Base-by-base conservation (phyloP, 1,140 invertebrate species). In the Mizuhopecten yessoensis region DNA sequence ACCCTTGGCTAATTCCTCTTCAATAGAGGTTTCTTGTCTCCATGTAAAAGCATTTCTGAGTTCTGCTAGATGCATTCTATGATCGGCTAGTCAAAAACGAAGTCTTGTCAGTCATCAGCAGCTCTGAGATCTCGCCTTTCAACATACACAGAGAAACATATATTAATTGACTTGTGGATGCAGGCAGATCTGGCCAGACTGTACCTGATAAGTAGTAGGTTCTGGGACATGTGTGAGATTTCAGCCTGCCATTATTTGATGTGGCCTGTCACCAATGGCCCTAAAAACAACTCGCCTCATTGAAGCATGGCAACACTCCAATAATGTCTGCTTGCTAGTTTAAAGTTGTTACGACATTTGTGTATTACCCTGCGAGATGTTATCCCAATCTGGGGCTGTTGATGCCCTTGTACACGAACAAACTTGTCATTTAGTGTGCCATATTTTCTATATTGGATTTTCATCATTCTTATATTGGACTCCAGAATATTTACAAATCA, bases 221-320 rank as follows among this genome's bases (percentile, higher is more conserved):
- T 3, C 1, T 75, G 57, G 57, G 57, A n/a, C 57, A 75, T 75
- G 57, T 75, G 57, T 75, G 57, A 75, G n/a, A 75, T 75, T 75
- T 75, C 57, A 75, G 23, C n/a, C 57, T 75, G 23, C 23, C 57
- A 75, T 75, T 29, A 75, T 75, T 75, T 75, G 57, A 75, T 75
- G 57, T 17, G 17, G 57, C n/a, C n/a, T 75, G 57, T 75, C 57
- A 75, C 57, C 57, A 75, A 17, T 75, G 11, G 57, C 23, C 57
- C 57, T 75, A 75, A 75, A 75, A 75, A 75, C 57, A 75, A 75
- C 57, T 29, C 57, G n/a, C 57, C n/a, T 75, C 57, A 75, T 75
- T 75, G 57, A 23, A 1, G 23, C 9, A 75, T 75, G 57, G 57
- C 57, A 75, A 75, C 57, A 75, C 57, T 75, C 57, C 57, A 75